phyloP scores from a whole-genome alignment of 2,888 invertebrate genomes.

The Parapristionchus giblindavisi region DNA sequence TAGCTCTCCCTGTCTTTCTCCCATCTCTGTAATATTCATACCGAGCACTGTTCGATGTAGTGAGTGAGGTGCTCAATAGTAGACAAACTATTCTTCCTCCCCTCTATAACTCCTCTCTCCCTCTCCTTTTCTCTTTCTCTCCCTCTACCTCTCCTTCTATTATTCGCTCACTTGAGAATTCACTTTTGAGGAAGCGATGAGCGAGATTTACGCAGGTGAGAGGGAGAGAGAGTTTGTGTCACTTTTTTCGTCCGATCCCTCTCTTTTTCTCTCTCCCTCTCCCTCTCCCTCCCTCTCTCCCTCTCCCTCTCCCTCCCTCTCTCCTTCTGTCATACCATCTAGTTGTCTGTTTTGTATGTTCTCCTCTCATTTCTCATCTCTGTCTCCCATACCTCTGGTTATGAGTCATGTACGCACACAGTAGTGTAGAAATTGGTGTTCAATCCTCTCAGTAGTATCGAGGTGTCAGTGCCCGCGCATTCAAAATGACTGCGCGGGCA shows the following conservation, averaged over 20 bases:
- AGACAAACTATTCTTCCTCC: no score
- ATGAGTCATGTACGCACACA: neutral
- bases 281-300: neutral
- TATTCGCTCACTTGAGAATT: no score
- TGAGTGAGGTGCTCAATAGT: no score
- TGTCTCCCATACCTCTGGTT: neutral
- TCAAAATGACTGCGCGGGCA: no score
- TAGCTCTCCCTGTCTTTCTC: no score
- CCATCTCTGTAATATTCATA: no score
- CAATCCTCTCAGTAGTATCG: constrained; percentile 23
- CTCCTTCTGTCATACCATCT: neutral
- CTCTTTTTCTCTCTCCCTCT: constrained; percentile 24
- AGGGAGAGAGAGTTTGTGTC: neutral
- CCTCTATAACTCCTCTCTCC: no score
- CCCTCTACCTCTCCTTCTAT: no score
- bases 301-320: constrained; percentile 5
- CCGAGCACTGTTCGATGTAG: no score
- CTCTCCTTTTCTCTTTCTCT: no score
- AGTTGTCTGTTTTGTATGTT: constrained; percentile 8
- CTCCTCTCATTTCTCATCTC: neutral
- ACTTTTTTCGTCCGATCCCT: neutral
- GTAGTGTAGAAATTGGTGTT: neutral
- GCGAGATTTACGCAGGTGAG: neutral
- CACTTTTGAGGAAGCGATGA: no score
- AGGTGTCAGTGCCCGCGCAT: no score